A percentile compares a stretch with the other conserved stretches of the same genome.
These are phyloP conservation scores for Drosophila melanocephala DNA, from an alignment of 2,888 invertebrate species.

Conservation along the genomic window DNA sequence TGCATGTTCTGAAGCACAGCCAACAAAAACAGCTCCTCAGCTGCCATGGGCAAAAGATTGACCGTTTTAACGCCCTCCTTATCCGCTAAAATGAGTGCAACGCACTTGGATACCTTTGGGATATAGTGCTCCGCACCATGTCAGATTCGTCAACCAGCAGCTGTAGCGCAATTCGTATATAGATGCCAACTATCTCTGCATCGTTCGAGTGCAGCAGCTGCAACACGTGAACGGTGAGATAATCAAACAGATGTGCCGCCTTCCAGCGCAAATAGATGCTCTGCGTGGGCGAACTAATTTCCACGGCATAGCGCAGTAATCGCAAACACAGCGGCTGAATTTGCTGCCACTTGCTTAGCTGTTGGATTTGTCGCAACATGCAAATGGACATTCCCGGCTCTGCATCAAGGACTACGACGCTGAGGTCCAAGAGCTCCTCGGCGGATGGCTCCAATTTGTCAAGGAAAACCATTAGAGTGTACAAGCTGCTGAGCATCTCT, in stretches of 20 bases:
- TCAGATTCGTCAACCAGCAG: slow-evolving; percentile 52
- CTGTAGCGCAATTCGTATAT: slow-evolving; percentile 71
- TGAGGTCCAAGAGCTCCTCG: slow-evolving; percentile 59
- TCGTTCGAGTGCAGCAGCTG: slow-evolving; percentile 52
- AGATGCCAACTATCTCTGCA: slow-evolving; percentile 69
- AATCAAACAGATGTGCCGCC: slow-evolving; percentile 71
- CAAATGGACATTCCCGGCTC: slow-evolving; percentile 78
- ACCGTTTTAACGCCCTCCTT: not conserved
- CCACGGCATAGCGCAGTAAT: slow-evolving; percentile 70
- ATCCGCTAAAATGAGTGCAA: not conserved
- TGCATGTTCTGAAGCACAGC: not conserved
- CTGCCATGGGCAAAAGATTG: not conserved
- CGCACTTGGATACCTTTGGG: not conserved
- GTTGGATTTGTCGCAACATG: slow-evolving; percentile 66
- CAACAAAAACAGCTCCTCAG: not conserved
- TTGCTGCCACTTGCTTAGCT: slow-evolving; percentile 29
- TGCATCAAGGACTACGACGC: slow-evolving; percentile 39
- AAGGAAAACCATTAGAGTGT: slow-evolving; percentile 71
- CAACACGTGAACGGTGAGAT: slow-evolving; percentile 8
- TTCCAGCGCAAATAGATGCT: slow-evolving; percentile 75
- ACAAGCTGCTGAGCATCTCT: slow-evolving; percentile 52
- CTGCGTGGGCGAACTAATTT: slow-evolving; percentile 71
- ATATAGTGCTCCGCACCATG: not conserved
- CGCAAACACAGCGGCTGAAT: slow-evolving; percentile 5
- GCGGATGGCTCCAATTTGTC: slow-evolving; percentile 47